Evolutionary conservation across 2,888 invertebrate genomes (phyloP), one percentile per base, ranked within the genome.

Genomic region (Parnassius glacialis): DNA sequence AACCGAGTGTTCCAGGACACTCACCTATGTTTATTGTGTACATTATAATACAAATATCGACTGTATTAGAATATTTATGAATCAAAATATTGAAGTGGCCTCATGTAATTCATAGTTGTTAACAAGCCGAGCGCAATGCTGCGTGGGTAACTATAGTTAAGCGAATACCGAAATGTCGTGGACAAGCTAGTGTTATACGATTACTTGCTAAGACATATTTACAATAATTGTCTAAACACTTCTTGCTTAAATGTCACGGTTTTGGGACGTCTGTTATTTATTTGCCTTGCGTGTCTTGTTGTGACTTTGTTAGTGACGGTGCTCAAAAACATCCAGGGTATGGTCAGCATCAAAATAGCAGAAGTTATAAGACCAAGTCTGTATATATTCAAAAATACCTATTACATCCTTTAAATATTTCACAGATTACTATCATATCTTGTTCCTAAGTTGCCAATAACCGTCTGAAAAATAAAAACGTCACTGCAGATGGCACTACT

Each of bases 401-500:
- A 41, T 61, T 57, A 42, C 34, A 34, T 5, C 47, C 20, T 44
- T 62, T 62, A 62, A 54, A 62, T 43, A 61, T 61, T 61, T 48
- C 48, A 60, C 56, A 61, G 52, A 55, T 59, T 58, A 58, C 50
- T 25, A 57, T 57, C 63, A 67, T 60, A 64, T 53, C 55, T 61
- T 61, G 61, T 44, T 59, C 61, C 61, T 64, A 65, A 64, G 64
- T 67, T 65, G 64, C 65, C 54, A 51, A 47, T 50, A 20, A 41
- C 48, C 44, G 54, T 52, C 13, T 34, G 61, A 61, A 56, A 45
- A 47, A 56, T 56, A 57, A 61, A 53, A 53, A 57, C 25, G 25
- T 2, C 34, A 44, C 43, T 48, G 12, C 54, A 25, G 13, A 54
- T 34, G 25, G 50, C 55, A 34, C 25, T 44, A 61, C 61, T 52